Conservation (phyloP, 2,113 vertebrate genomes). For the Rhinolophus ferrumequinum region DNA sequence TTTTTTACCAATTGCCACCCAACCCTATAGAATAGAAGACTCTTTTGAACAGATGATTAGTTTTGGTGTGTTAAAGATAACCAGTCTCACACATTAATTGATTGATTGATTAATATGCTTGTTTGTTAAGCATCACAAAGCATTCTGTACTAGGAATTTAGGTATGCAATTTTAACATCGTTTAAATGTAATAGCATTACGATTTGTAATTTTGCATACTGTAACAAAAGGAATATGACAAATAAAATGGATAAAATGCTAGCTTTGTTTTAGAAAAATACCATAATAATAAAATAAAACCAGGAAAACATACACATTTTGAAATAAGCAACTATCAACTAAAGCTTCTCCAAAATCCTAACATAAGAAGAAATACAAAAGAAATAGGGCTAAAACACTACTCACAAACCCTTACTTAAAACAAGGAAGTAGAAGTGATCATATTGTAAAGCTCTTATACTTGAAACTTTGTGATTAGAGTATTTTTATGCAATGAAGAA, state of each 20-base stretch:
- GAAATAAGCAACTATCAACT: neutral
- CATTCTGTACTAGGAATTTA: neutral
- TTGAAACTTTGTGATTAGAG: neutral
- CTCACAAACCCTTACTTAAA: neutral
- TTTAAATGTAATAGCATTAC: neutral
- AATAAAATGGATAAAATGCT: neutral
- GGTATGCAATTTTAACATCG: neutral
- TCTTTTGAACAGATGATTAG: neutral
- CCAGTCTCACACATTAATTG: neutral
- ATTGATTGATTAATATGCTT: neutral
- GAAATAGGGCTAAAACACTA: neutral
- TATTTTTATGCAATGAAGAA: conserved; percentile 46
- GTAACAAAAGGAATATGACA: neutral
- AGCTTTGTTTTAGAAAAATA: neutral
- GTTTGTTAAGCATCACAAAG: neutral
- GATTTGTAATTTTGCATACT: neutral
- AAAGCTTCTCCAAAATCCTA: neutral
- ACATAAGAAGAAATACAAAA: conserved; percentile 35
- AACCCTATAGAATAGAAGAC: neutral
- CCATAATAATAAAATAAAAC: neutral
- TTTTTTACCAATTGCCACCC: neutral
- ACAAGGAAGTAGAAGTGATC: neutral
- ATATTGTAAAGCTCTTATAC: conserved; percentile 41
- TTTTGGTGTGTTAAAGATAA: neutral
- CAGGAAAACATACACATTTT: neutral